These are phyloP conservation scores for Xenopus borealis DNA, from an alignment of 2,113 vertebrate genomes.

Conservation along the genomic window DNA sequence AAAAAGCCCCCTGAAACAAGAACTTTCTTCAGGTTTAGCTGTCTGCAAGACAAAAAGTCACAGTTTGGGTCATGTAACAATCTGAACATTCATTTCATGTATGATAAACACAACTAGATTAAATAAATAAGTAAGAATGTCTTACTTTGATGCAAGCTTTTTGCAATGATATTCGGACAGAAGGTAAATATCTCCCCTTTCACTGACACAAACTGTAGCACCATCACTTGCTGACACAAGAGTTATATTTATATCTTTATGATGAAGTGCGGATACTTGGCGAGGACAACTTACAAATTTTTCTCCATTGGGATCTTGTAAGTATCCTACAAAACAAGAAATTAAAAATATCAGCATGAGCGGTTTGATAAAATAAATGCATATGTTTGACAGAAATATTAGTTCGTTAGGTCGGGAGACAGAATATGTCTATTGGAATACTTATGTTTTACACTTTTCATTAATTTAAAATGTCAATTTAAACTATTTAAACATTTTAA, in stretches of 20 bases:
- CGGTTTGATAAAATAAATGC: too few relatives aligned
- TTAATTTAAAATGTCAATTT: too few relatives aligned
- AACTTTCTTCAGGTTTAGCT: constrained; percentile 90
- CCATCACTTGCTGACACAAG: constrained; percentile 88
- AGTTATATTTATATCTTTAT: constrained; percentile 81
- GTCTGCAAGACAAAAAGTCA: constrained; percentile 64
- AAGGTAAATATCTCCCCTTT: constrained; percentile 90
- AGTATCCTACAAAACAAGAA: constrained; percentile 71
- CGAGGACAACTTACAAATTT: constrained; percentile 82
- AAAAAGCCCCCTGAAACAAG: constrained; percentile 85
- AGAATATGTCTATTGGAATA: too few relatives aligned
- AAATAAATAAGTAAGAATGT: constrained; percentile 21
- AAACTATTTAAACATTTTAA: too few relatives aligned
- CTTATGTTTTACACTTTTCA: too few relatives aligned
- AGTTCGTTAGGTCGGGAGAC: too few relatives aligned
- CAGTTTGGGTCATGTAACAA: background rate
- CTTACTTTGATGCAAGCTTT: constrained; percentile 93
- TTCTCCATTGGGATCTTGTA: constrained; percentile 92
- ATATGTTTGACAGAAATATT: too few relatives aligned
- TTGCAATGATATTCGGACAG: constrained; percentile 94
- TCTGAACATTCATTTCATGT: background rate
- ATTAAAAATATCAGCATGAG: too few relatives aligned
- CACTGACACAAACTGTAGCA: constrained; percentile 88
- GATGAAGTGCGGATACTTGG: constrained; percentile 90
- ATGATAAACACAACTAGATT: too few relatives aligned